Conservation (phyloP, 2,888 invertebrate species). For the Oligia strigilis region DNA sequence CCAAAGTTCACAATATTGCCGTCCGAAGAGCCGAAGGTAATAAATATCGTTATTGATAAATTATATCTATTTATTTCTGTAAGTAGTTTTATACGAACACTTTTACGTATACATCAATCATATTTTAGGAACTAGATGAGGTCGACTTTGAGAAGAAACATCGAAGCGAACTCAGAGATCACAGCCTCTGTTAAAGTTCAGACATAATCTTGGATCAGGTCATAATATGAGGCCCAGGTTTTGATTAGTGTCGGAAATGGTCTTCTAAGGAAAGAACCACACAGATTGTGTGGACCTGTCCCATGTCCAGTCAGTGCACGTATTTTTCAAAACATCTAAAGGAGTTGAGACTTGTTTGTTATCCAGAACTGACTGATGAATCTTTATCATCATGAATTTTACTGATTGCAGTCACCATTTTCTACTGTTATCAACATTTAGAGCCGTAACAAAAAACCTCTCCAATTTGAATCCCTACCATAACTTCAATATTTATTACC, state of each 20-base stretch:
- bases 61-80: not conserved
- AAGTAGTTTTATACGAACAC: not conserved
- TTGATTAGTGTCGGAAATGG: not conserved
- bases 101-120: not conserved
- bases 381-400: not conserved
- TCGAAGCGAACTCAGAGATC: not conserved
- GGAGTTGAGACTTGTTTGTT: not conserved
- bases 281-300: not conserved
- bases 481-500: not conserved
- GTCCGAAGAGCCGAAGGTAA: constrained; percentile 3
- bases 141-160: not conserved
- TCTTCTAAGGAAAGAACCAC: not conserved
- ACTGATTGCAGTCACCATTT: not conserved
- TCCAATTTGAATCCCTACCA: not conserved
- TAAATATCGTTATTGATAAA: not conserved
- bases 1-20: not conserved
- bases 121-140: not conserved
- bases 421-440: not conserved
- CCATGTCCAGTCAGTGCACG: not conserved
- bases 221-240: not conserved
- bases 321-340: not conserved
- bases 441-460: not conserved
- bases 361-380: not conserved
- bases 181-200: not conserved
- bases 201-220: not conserved